phyloP scores from a whole-genome alignment of 92 coral and sea anemone genomes.

The Siderastrea siderea region DNA sequence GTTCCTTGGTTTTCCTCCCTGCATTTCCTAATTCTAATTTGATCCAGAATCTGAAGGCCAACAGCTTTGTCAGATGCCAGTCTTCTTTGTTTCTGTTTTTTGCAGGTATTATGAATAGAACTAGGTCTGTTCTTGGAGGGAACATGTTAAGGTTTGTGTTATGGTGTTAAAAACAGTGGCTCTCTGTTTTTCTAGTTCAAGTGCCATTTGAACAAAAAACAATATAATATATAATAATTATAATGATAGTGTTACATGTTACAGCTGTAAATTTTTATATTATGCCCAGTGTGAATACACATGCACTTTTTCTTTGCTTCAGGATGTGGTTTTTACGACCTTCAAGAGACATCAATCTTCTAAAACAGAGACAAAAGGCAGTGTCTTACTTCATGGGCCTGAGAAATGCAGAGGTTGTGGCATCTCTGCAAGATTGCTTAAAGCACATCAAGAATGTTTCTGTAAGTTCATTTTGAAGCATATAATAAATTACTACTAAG shows the following conservation, averaged over 20 bases:
- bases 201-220: no score
- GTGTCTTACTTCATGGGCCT: conserved; percentile 81
- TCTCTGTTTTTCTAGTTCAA: background rate
- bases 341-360: conserved; percentile 76
- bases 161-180: no score
- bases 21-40: no score
- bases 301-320: background rate
- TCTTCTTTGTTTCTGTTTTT: background rate
- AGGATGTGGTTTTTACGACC: conserved; percentile 99
- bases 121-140: conserved; percentile 90
- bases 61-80: background rate
- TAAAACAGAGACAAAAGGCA: conserved; percentile 95
- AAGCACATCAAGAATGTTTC: conserved; percentile 94
- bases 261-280: background rate
- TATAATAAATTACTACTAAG: no score
- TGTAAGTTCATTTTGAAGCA: conserved; percentile 66
- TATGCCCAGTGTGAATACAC: background rate
- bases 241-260: no score
- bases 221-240: no score
- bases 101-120: conserved; percentile 91
- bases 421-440: conserved; percentile 92
- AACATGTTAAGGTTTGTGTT: conserved; percentile 82
- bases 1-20: no score
- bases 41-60: no score
- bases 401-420: conserved; percentile 87